Evolutionary conservation across 53 echinoderm and acorn worm genomes (phyloP), one percentile per base, ranked within the genome.

Genomic region (Astropecten irregularis): DNA sequence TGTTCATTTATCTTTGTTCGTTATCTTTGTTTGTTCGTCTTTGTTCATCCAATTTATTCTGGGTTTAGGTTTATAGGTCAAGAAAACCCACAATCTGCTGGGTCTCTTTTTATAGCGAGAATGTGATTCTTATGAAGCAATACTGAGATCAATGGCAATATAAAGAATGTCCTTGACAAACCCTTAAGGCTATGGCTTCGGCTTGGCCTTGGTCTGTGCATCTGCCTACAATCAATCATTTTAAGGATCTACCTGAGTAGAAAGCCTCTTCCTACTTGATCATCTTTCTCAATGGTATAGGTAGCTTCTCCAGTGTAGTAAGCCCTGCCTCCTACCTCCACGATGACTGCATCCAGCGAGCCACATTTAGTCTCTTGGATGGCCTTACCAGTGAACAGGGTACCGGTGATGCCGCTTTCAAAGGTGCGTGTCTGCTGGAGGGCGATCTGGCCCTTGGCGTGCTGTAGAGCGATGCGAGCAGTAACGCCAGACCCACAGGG

Each of bases 401-500:
- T 84, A 56, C 87, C 86, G 14, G 53, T 91, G 40, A 54, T 25
- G 8, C 91, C 82, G 69, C 82, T 91, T 54, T 89, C 57, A 76
- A 93, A 96, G 42, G 34, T 7, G 26, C 96, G 83, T 37, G 30
- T 84, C 58, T 96, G 91, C 28, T 81, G 68, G 1, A 96, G 66
- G 3, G 65, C 69, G 29, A 96, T 84, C 47, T 85, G 85, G 29
- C 89, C 87, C 69, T 89, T 91, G 62, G 91, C 87, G 49, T 91
- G 63, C 59, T 96, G 96, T 0, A 93, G 76, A 19, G 96, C 96
- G 23, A 93, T 69, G 37, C 89, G 91, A 22, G 93, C 96, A n/a
- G 93, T 93, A 20, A 74, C 87, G 3, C 96, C 96, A 7, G 96
- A 96, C 30, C 96, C 96, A 23, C 81, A 81, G 11, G 96, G 93